Conservation (phyloP, 2,797 vertebrate genomes). For the Streptopelia turtur region DNA sequence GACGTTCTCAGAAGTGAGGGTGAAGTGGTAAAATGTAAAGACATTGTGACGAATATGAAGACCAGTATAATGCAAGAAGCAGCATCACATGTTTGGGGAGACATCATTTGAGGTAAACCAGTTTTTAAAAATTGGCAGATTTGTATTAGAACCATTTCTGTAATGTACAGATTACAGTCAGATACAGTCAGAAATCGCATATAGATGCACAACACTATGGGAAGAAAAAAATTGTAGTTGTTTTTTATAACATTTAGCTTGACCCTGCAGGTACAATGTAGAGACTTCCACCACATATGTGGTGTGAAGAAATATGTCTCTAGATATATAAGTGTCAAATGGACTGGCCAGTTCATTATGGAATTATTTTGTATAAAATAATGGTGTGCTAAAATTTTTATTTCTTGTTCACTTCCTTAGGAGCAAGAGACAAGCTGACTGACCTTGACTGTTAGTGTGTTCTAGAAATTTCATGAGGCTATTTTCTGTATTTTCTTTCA, state of each 20-base stretch:
- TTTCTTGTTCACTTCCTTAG: neutral
- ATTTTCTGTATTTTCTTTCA: neutral
- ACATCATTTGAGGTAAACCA: neutral
- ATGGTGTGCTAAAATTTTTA: neutral
- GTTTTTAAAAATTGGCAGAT: neutral
- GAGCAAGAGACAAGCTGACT: neutral
- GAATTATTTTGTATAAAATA: neutral
- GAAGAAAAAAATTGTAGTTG: neutral
- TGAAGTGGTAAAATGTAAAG: neutral
- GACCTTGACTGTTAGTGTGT: neutral
- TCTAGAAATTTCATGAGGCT: slow-evolving; percentile 25
- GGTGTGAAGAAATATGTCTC: neutral
- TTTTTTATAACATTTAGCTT: neutral
- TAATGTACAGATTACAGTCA: neutral
- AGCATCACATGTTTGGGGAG: neutral
- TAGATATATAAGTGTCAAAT: neutral
- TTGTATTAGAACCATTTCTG: neutral
- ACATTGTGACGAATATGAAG: neutral
- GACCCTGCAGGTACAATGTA: neutral
- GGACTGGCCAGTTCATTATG: accelerated
- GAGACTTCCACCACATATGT: neutral
- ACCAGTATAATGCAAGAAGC: neutral
- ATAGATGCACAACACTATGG: neutral
- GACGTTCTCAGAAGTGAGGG: neutral
- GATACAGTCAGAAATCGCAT: neutral